Evolutionary conservation across 2,113 vertebrate species (phyloP).

Genomic region (Prunella fulvescens): DNA sequence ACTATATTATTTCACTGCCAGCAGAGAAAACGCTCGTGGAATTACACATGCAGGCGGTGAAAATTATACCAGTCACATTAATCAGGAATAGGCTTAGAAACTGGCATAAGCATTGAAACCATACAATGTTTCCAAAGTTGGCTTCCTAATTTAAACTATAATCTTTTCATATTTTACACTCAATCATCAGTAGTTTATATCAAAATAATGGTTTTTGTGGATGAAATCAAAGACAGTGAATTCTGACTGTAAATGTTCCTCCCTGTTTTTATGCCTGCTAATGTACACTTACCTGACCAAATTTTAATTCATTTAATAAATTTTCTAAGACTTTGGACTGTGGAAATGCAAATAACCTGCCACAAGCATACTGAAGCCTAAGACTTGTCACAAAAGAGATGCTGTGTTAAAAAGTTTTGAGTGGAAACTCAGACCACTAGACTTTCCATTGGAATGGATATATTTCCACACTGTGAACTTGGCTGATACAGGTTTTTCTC

Average conservation of each 20-base stretch:
- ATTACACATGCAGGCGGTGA: neutral
- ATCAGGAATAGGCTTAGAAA: neutral
- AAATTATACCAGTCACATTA: neutral
- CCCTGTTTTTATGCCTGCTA: neutral
- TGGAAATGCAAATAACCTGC: neutral
- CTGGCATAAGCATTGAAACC: neutral
- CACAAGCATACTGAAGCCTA: neutral
- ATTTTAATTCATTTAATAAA: neutral
- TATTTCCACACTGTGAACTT: neutral
- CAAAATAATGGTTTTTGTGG: neutral
- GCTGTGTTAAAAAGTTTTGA: neutral
- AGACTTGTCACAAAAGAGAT: neutral
- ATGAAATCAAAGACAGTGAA: neutral
- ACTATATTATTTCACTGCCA: neutral
- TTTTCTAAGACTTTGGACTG: neutral
- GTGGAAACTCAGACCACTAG: neutral
- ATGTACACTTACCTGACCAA: neutral
- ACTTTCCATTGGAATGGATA: neutral
- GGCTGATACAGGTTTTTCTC: neutral
- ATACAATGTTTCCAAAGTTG: neutral
- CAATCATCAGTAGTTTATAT: neutral
- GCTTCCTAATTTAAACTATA: neutral
- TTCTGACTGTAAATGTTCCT: neutral
- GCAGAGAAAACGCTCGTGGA: neutral
- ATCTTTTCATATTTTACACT: neutral